Base-by-base conservation (phyloP, 1,140 invertebrate species). In the Microplitis mediator region DNA sequence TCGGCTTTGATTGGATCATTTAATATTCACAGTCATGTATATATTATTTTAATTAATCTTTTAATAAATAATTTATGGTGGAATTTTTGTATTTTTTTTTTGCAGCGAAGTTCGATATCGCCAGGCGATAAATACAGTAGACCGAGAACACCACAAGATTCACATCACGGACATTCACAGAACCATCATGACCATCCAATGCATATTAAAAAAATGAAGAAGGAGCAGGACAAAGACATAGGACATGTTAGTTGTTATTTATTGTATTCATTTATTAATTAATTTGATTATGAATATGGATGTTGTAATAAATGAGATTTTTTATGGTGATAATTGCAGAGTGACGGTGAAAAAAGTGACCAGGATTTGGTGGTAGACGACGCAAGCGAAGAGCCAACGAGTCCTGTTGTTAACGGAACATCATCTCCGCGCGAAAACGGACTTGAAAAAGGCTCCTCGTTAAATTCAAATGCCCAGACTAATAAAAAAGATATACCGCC, bases 301-400 rank as follows among this genome's bases (percentile, higher is more conserved):
- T 23, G 23, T 23, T 23, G 23, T 23, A 23, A 23, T 23, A 23
- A 23, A 23, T 2, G 23, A 23, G 23, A 23, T 23, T 23, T 23
- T 23, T 23, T 23, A 23, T 23, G 23, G 23, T 50, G 45, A 50
- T 9, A 50, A 66, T 77, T 96, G 94, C 94, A 97, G 81, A 97
- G 96, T 89, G 97, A 98, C 87, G 96, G 95, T 61, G 97, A 98
- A 83, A 97, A 98, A 87, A 98, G 96, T 87, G 96, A 98, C 84
- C 95, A 97, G 88, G 97, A 99, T 86, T 90, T 98, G 79, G 96
- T 99, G 76, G 97, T 99, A 63, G 97, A 99, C 89, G 97, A 98
- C 82, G 95, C 95, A 8, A 93, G 92, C 75, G 93, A 94, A 83
- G 92, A 82, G n/a, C 83, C 86, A n/a, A 79, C 81, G n/a, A 87